A percentile compares a stretch with the other conserved stretches of the same genome.
Conservation (phyloP, 2,888 invertebrate species). For the Orthosia cruda region DNA sequence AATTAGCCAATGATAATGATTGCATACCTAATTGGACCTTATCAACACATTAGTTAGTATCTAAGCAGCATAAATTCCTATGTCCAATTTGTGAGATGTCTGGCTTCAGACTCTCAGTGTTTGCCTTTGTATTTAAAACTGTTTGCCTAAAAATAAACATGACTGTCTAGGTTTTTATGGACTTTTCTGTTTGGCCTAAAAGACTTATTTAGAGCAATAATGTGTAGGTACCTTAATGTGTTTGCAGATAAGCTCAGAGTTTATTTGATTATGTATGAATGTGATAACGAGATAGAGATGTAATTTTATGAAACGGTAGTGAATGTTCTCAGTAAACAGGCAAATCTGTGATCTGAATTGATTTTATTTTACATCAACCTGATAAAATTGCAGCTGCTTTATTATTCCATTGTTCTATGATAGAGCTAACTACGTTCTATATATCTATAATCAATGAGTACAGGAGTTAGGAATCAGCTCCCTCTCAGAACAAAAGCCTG, state of each 20-base stretch:
- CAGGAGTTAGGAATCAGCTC: neutral
- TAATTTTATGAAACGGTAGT: conserved; percentile 13
- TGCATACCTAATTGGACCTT: conserved; percentile 22
- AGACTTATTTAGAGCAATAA: neutral
- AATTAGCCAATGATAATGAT: conserved; percentile 36
- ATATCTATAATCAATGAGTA: neutral
- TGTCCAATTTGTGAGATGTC: neutral
- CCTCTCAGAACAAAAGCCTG: neutral
- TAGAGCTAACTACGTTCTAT: no score
- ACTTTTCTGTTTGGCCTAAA: conserved; percentile 5
- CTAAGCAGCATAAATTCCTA: conserved; percentile 6
- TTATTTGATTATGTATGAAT: conserved; percentile 18
- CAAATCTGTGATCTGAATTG: neutral
- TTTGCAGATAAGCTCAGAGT: conserved; percentile 22
- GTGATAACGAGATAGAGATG: neutral
- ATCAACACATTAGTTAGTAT: conserved; percentile 23
- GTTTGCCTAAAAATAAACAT: conserved; percentile 23
- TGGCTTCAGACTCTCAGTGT: conserved; percentile 8
- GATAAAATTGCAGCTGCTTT: neutral
- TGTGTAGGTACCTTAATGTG: conserved; percentile 1
- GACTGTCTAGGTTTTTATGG: conserved; percentile 12
- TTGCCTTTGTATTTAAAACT: conserved; percentile 26
- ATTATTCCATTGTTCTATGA: neutral
- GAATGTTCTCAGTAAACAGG: conserved; percentile 1
- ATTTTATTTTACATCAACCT: neutral